These are phyloP conservation scores for Nautilus pompilius DNA, from an alignment of 1,140 invertebrate species.

Conservation along the genomic window DNA sequence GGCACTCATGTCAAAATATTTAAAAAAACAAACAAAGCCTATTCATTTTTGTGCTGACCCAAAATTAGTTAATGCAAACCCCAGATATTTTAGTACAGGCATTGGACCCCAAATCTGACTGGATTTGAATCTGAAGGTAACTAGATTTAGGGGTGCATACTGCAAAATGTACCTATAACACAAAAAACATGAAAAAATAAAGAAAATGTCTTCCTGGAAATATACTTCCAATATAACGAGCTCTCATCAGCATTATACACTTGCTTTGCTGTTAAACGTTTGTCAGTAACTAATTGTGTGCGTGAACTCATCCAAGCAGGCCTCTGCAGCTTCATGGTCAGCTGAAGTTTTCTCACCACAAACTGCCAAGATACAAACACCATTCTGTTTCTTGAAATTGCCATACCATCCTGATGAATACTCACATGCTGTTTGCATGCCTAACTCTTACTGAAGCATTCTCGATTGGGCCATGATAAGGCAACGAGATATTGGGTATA, in stretches of 20 bases:
- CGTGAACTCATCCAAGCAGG: too few species aligned
- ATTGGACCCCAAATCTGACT: too few species aligned
- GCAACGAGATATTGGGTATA: background rate
- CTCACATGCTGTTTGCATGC: slow-evolving; percentile 7
- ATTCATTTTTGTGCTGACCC: too few species aligned
- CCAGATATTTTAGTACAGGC: too few species aligned
- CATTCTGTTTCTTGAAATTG: background rate
- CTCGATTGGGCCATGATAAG: background rate
- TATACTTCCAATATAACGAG: background rate
- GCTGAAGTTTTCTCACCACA: background rate
- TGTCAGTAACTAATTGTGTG: background rate
- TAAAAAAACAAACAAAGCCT: too few species aligned
- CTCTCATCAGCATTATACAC: background rate
- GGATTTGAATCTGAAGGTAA: too few species aligned
- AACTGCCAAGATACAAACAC: background rate
- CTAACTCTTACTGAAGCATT: background rate
- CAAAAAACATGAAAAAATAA: too few species aligned
- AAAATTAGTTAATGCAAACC: too few species aligned
- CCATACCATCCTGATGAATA: background rate
- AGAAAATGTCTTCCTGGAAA: background rate
- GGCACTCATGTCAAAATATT: too few species aligned
- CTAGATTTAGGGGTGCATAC: too few species aligned
- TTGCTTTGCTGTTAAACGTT: background rate
- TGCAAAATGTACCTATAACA: too few species aligned
- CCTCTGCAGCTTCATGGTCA: background rate